phyloP scores from a whole-genome alignment of 2,797 vertebrate species.

The Bucorvus abyssinicus region DNA sequence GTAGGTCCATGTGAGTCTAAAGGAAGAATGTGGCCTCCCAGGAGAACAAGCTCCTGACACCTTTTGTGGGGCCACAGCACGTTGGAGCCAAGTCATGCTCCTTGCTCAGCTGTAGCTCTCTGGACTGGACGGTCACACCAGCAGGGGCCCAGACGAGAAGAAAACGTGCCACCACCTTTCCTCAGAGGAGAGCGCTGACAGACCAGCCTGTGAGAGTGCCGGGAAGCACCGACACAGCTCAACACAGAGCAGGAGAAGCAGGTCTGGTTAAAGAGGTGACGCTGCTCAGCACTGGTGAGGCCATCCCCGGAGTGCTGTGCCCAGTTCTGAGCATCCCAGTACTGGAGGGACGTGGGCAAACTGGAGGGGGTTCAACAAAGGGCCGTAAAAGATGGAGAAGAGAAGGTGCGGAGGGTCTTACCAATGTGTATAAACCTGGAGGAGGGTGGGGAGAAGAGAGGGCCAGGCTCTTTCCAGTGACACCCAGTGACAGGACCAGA shows the following conservation, averaged over 20 bases:
- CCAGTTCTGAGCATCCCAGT: not conserved
- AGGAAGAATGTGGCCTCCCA: too few species aligned
- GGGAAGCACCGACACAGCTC: not conserved
- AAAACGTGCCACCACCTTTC: too few species aligned
- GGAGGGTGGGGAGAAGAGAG: not conserved
- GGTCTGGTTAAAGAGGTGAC: not conserved
- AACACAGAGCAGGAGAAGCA: not conserved
- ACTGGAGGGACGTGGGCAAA: too few species aligned
- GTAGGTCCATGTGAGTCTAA: rapidly evolving
- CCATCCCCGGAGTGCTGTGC: not conserved
- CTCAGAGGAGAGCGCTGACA: not conserved
- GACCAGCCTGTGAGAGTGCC: rapidly evolving
- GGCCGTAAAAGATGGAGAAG: too few species aligned
- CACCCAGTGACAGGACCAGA: not conserved
- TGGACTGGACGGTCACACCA: not conserved
- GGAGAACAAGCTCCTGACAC: not conserved
- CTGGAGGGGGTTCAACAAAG: not conserved
- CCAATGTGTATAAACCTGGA: rapidly evolving
- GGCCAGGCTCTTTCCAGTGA: not conserved
- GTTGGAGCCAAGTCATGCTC: not conserved
- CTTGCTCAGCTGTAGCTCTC: not conserved
- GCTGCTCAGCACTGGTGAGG: not conserved
- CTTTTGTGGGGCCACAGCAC: not conserved
- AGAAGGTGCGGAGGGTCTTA: too few species aligned
- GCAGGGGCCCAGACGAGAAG: not conserved